Conservation (phyloP, 2,113 vertebrate species). For the Podiceps cristatus region DNA sequence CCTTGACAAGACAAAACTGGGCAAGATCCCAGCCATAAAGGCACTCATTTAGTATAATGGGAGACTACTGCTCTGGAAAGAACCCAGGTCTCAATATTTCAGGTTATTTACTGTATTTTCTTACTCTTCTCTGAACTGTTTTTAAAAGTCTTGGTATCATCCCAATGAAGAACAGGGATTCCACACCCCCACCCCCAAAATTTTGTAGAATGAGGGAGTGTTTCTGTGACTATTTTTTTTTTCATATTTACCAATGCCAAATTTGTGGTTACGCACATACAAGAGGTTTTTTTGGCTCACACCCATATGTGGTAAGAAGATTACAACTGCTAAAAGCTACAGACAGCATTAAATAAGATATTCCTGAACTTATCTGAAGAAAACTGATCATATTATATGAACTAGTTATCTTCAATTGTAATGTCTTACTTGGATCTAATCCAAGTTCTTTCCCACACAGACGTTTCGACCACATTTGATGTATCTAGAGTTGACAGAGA, state of each 20-base stretch:
- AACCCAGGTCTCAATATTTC: not conserved
- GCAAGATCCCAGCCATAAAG: not conserved
- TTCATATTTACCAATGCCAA: no score
- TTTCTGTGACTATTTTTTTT: not conserved
- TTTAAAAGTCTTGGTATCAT: not conserved
- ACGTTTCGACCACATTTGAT: not conserved
- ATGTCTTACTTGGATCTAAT: not conserved
- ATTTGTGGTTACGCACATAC: not conserved
- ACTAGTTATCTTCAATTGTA: not conserved
- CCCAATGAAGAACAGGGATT: not conserved
- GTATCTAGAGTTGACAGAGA: not conserved
- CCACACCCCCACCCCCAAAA: no score
- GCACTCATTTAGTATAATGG: not conserved
- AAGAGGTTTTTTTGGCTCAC: not conserved
- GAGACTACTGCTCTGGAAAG: not conserved
- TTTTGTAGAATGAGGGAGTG: not conserved
- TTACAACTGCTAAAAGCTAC: not conserved
- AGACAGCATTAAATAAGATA: not conserved
- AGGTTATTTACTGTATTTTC: not conserved
- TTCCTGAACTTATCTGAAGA: not conserved
- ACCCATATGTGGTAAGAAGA: not conserved
- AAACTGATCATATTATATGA: not conserved
- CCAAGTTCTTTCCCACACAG: not conserved
- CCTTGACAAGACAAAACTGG: not conserved
- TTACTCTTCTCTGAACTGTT: not conserved